Conservation (phyloP, 2,888 invertebrate genomes). For the Euplexia lucipara region DNA sequence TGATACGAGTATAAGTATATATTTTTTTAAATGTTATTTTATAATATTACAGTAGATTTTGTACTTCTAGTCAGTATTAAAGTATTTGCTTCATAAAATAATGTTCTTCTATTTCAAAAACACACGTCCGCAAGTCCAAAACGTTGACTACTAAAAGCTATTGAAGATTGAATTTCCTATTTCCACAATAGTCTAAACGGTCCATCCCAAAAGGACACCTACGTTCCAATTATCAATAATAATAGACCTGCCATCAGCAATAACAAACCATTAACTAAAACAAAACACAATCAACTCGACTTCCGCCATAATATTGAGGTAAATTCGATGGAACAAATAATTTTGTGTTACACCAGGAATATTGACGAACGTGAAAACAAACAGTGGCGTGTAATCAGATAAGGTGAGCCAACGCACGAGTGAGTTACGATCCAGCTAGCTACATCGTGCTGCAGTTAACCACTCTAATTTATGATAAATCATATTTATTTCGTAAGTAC, state of each 20-base stretch:
- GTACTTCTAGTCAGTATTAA: no score
- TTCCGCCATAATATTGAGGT: background rate
- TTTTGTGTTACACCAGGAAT: slow-evolving; percentile 29
- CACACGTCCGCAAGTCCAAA: background rate
- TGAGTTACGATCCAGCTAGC: slow-evolving; percentile 9
- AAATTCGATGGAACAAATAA: slow-evolving; percentile 33
- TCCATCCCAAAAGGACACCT: background rate
- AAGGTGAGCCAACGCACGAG: slow-evolving; percentile 1
- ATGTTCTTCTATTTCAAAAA: no score
- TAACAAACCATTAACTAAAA: background rate
- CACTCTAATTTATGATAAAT: slow-evolving; percentile 1
- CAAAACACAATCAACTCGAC: slow-evolving; percentile 1
- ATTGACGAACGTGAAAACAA: slow-evolving; percentile 45
- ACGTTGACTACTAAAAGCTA: background rate
- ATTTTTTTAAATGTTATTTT: no score
- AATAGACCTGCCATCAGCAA: background rate
- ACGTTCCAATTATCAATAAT: background rate
- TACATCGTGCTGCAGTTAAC: slow-evolving; percentile 10
- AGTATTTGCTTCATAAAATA: no score
- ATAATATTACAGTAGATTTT: no score
- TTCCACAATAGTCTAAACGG: background rate
- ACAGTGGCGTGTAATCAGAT: slow-evolving; percentile 35
- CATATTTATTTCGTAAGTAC: background rate
- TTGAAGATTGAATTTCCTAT: background rate
- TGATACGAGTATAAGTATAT: no score